Base-by-base conservation (phyloP, 1,140 invertebrate genomes). In the Trichonephila inaurata region DNA sequence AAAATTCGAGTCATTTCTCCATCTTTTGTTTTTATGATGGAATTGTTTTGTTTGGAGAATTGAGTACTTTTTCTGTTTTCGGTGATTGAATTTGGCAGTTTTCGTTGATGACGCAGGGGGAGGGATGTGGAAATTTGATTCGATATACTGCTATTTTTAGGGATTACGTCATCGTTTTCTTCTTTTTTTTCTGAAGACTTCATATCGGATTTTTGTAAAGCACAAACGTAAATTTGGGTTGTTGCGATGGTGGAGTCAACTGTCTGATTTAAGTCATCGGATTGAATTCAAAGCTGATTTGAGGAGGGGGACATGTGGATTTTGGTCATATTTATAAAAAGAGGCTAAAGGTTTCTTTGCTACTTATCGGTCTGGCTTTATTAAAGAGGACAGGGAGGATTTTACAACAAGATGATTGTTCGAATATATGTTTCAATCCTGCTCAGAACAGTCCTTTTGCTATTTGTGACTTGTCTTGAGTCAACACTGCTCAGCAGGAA, bases 1-100 rank as follows among this genome's bases (percentile, higher is more conserved):
- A 28, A 28, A 3, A 28, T 14, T 14, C 12, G 24, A 28, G n/a
- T 28, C 69, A 28, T 28, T 16, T 61, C 58, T 24, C 40, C 62
- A n/a, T 87, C 61, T 21, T 87, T 72, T 72, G 69, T 72, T 72
- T 87, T 87, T 51, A 61, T 87, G 85, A 58, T 61, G 51, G 60
- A 87, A 87, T 87, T 62, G 85, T 58, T 87, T 87, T 87, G 85
- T 87, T 87, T 87, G 62, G 85, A 87, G 60, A 87, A 87, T 33
- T 62, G 58, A 18, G 58, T 87, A 61, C 10, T 64, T 61, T 86
- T 83, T 83, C 40, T 83, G 81, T 21, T 83, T n/a, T 61, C 24
- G 58, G 58, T 86, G 83, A 86, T 86, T 86, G 83, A 86, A 86
- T 86, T 86, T 61, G 83, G 44, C 19, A 83, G 81, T 51, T 83